A percentile compares a stretch with the other conserved stretches of the same genome.
These are phyloP conservation scores for Deroptyus accipitrinus DNA, from an alignment of 2,113 vertebrate species.

Conservation along the genomic window DNA sequence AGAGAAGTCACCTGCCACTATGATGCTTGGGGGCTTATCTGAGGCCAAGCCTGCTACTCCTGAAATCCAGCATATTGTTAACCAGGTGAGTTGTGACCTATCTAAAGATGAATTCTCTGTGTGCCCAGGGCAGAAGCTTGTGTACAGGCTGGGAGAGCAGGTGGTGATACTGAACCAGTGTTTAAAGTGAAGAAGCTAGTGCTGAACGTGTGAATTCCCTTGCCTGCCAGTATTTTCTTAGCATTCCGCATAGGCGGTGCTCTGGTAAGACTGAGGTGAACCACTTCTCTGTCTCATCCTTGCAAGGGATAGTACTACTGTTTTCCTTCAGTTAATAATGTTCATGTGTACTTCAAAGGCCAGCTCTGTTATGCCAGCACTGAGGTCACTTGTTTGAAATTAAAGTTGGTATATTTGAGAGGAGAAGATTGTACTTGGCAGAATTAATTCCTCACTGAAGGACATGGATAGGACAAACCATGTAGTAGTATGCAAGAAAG, in stretches of 20 bases:
- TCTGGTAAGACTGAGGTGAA: neutral
- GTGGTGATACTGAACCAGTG: neutral
- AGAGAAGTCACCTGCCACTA: neutral
- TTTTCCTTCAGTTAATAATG: neutral
- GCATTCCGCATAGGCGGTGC: neutral
- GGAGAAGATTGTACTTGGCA: neutral
- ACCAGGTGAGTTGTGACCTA: constrained; percentile 66
- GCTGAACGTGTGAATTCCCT: neutral
- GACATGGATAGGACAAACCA: neutral
- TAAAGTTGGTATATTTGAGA: neutral
- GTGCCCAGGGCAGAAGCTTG: neutral
- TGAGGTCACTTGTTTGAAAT: neutral
- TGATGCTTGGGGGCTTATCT: constrained; percentile 69
- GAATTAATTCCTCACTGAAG: neutral
- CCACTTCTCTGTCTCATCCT: neutral
- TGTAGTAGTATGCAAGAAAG: neutral
- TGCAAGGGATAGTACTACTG: neutral
- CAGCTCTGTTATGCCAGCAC: neutral
- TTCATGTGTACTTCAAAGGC: neutral
- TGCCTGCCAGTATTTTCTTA: neutral
- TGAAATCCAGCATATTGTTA: constrained; percentile 73
- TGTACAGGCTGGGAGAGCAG: neutral
- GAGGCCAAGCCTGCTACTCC: constrained; percentile 35
- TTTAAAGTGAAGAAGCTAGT: neutral
- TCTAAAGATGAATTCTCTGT: neutral